Evolutionary conservation across 2,797 vertebrate genomes (phyloP), one percentile per base, ranked within the genome.

Genomic region (Poeciliopsis presidionis): DNA sequence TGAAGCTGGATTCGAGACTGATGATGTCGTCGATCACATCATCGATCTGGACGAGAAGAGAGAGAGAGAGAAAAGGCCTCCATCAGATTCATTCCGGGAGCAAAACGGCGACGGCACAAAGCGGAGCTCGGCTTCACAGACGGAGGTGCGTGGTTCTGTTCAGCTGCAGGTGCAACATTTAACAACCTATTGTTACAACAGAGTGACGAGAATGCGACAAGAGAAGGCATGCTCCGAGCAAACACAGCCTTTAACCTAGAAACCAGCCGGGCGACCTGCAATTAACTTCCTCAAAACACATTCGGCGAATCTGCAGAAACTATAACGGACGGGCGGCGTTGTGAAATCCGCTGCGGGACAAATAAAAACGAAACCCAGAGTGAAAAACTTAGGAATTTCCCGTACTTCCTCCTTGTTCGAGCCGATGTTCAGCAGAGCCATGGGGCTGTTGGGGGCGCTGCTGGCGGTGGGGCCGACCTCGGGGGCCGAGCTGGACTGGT

Each of bases 11-110:
- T 92, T 98, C 97, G 77, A 99, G 95, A 92, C 97, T 99, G 90
- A 98, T 98, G 92, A 98, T 97, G 94, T 98, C 96, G 82, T 98
- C 97, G 12, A 99, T 98, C 86, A 98, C 97, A 47, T 97, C 97
- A 84, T 97, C 97, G 79, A 98, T 97, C 97, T 98, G 85, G 81
- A 76, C 22, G 9, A 33, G 39, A 30, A 4, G 46, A 28, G 77
- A 25, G 36, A 39, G 77, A 69, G 22, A 69, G 25, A 8, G 9
- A 12, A n/a, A 4, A 55, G 28, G 28, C 5, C 20, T 12, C 22
- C 4, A 22, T 67, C 22, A 43, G 9, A 25, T 39, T n/a, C 63
- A 41, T 12, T 20, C 30, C 9, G 9, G 33, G 22, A 45, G 22
- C 67, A 28, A 14, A 69, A 33, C 28, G 30, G 14, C 25, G 30